A percentile compares a stretch with the other conserved stretches of the same genome.
Evolutionary conservation across 2,113 vertebrate genomes (phyloP).

Genomic region (Ophthalmolycus amberensis): DNA sequence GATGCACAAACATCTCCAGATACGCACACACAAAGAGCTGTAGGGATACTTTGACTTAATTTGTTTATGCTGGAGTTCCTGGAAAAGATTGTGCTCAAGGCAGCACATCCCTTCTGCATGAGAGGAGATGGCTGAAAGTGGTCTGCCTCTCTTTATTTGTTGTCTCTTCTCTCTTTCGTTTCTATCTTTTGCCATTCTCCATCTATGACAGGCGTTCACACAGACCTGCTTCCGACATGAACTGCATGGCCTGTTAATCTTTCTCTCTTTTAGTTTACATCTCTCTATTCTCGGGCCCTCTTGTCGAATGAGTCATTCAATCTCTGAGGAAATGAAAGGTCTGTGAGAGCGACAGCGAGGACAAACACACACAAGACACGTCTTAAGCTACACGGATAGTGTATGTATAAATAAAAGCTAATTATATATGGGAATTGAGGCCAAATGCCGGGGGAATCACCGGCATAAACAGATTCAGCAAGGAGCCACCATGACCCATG

Average conservation of each 20-base stretch:
- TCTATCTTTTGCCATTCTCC: not conserved
- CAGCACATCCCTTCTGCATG: slow-evolving; percentile 59
- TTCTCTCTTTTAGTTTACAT: slow-evolving; percentile 14
- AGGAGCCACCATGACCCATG: slow-evolving; percentile 4
- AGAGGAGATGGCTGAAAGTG: slow-evolving; percentile 46
- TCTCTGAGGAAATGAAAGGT: slow-evolving; percentile 18
- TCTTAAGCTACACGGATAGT: slow-evolving; percentile 16
- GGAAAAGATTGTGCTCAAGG: slow-evolving; percentile 64
- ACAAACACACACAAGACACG: not conserved
- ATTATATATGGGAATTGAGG: slow-evolving; percentile 32
- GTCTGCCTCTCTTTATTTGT: slow-evolving; percentile 19
- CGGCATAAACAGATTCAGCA: not conserved
- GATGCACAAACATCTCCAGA: slow-evolving; percentile 37
- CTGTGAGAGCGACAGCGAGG: not conserved
- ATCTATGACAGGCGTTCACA: not conserved
- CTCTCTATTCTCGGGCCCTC: not conserved
- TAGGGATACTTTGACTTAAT: slow-evolving; percentile 67
- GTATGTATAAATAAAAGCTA: slow-evolving; percentile 8
- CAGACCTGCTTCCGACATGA: not conserved
- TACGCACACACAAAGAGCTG: slow-evolving; percentile 54
- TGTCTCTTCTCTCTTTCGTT: not conserved
- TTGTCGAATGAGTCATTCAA: slow-evolving; percentile 26
- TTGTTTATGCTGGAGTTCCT: slow-evolving; percentile 74
- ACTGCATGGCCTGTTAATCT: slow-evolving; percentile 3
- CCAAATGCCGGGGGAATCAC: slow-evolving; percentile 34